phyloP scores from a whole-genome alignment of 2,888 invertebrate species.

The Leucania comma region DNA sequence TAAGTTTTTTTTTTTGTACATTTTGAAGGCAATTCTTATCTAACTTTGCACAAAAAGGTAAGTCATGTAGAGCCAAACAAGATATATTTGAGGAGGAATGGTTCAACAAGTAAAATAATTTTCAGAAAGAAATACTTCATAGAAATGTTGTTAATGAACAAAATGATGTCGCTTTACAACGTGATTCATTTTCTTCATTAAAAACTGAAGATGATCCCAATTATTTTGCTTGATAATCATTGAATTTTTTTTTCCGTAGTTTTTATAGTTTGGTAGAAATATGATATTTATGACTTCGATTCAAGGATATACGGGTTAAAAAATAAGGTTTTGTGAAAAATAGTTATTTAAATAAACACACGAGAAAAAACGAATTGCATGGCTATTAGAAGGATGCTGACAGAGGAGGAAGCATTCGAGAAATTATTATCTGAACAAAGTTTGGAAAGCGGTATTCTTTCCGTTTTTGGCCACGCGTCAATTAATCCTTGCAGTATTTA shows the following conservation, averaged over 20 bases:
- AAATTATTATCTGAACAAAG: not conserved
- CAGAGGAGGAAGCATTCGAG: not conserved
- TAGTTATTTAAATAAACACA: no score
- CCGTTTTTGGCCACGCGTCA: not conserved
- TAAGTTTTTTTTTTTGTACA: not conserved
- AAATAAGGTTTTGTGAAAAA: not conserved
- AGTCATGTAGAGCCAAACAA: not conserved
- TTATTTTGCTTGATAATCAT: constrained; percentile 18
- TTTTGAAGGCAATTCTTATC: not conserved
- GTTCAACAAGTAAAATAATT: not conserved
- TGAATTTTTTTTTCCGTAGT: not conserved
- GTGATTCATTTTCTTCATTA: not conserved
- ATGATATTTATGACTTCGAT: not conserved
- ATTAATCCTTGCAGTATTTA: no score
- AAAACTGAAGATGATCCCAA: not conserved
- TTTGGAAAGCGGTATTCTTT: not conserved
- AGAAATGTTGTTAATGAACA: not conserved
- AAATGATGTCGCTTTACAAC: not conserved
- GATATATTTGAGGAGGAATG: not conserved
- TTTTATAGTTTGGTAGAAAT: not conserved
- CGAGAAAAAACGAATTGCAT: no score
- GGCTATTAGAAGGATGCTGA: no score
- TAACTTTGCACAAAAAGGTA: not conserved
- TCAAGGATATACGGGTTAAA: not conserved
- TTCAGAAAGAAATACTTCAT: not conserved